Evolutionary conservation across 2,113 vertebrate species (phyloP).

Genomic region (Hippocampus zosterae): DNA sequence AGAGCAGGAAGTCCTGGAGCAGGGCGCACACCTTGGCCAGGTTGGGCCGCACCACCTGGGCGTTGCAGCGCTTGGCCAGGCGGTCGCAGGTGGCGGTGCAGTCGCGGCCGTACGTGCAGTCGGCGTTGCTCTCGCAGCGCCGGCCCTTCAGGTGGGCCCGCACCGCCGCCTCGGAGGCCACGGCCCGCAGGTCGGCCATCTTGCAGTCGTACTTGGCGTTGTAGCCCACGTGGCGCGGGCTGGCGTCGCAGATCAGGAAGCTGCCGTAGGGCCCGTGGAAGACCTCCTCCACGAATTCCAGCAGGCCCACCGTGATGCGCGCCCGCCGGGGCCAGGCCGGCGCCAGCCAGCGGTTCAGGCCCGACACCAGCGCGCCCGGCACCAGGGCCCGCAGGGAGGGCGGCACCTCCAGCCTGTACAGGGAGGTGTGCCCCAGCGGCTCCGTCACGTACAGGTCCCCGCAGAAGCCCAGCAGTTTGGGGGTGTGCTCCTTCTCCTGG

Average conservation of each 20-base stretch:
- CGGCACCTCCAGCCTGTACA: slow-evolving; percentile 78
- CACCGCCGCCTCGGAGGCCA: slow-evolving; percentile 83
- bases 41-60: slow-evolving; percentile 89
- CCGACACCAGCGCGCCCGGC: slow-evolving; percentile 71
- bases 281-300: slow-evolving; percentile 96
- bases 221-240: slow-evolving; percentile 83
- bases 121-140: slow-evolving; percentile 82
- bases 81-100: slow-evolving; percentile 87
- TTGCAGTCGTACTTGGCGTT: slow-evolving; percentile 88
- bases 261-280: slow-evolving; percentile 90
- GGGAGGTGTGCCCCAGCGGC: slow-evolving; percentile 76
- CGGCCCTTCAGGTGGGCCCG: slow-evolving; percentile 83
- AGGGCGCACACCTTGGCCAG: slow-evolving; percentile 89
- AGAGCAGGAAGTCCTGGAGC: slow-evolving; percentile 86
- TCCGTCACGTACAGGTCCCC: slow-evolving; percentile 92
- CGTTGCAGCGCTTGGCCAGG: slow-evolving; percentile 88
- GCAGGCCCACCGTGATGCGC: slow-evolving; percentile 86
- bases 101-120: slow-evolving; percentile 90
- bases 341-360: slow-evolving; percentile 88
- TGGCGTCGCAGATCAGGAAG: slow-evolving; percentile 90
- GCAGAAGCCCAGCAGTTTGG: slow-evolving; percentile 86
- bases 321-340: slow-evolving; percentile 90
- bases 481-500: slow-evolving; percentile 85
- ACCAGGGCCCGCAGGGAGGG: slow-evolving; percentile 77
- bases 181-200: slow-evolving; percentile 85